A percentile compares a stretch with the other conserved stretches of the same genome.
phyloP scores from a whole-genome alignment of 2,888 invertebrate species.

The Chymomyza fuscimana region DNA sequence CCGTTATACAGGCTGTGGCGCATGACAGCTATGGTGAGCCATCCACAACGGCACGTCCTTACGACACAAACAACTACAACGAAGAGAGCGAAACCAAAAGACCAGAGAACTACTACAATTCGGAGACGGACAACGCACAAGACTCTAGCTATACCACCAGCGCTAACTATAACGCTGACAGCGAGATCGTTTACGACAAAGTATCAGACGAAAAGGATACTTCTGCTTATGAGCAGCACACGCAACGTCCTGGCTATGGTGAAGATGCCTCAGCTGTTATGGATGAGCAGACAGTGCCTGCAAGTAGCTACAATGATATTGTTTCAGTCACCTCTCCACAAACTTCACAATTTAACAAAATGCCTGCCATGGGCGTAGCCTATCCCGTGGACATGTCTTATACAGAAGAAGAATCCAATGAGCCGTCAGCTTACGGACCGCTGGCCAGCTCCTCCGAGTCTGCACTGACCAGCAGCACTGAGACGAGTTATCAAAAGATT shows the following conservation, averaged over 20 bases:
- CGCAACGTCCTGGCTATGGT: conserved; percentile 41
- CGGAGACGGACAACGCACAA: conserved; percentile 39
- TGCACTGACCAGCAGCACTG: conserved; percentile 33
- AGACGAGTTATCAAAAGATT: conserved; percentile 50
- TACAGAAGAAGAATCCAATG: conserved; percentile 62
- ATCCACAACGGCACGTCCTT: conserved; percentile 25
- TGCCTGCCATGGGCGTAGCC: conserved; percentile 77
- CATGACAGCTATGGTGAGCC: conserved; percentile 64
- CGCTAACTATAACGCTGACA: conserved; percentile 22
- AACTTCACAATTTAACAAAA: conserved; percentile 78
- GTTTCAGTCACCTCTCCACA: conserved; percentile 48
- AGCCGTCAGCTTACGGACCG: conserved; percentile 45
- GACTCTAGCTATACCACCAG: conserved; percentile 55
- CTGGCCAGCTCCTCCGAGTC: conserved; percentile 38
- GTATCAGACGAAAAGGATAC: conserved; percentile 46
- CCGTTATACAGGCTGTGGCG: conserved; percentile 21
- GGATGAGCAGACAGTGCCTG: conserved; percentile 76
- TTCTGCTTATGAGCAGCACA: conserved; percentile 19
- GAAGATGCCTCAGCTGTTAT: conserved; percentile 58
- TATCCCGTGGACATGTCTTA: conserved; percentile 77
- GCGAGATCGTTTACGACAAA: conserved; percentile 45
- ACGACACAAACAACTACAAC: conserved; percentile 46
- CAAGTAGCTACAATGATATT: conserved; percentile 65
- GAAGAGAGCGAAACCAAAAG: conserved; percentile 50
- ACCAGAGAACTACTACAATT: conserved; percentile 36